A percentile compares a stretch with the other conserved stretches of the same genome.
Evolutionary conservation across 2,888 invertebrate species (phyloP).

Genomic region (Dasypogon diadema): DNA sequence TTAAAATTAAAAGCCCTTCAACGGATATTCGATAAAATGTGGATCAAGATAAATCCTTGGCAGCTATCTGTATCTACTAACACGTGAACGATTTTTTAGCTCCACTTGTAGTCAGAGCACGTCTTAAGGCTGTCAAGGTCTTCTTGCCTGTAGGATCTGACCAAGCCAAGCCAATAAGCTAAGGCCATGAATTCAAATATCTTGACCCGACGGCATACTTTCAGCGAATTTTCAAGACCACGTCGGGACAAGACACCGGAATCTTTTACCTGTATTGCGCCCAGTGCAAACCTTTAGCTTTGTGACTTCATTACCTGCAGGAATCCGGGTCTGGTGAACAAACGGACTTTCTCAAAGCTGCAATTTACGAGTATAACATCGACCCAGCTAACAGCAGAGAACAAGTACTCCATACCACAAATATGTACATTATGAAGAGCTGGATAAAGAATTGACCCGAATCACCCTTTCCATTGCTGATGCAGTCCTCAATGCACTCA

Average conservation of each 20-base stretch:
- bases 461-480: conserved; percentile 43
- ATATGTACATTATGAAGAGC: conserved; percentile 30
- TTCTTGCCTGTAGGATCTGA: conserved; percentile 6
- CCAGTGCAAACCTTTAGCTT: background rate
- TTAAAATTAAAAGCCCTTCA: conserved; percentile 38
- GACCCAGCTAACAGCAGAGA: background rate
- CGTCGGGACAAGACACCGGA: background rate
- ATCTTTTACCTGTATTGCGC: background rate
- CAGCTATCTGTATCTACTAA: too few relatives aligned
- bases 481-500: conserved; percentile 43
- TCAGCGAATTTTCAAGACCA: conserved; percentile 38
- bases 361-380: background rate
- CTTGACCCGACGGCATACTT: conserved; percentile 42
- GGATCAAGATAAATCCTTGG: conserved; percentile 4
- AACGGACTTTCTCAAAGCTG: background rate
- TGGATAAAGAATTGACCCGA: conserved; percentile 53
- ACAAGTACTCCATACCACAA: background rate
- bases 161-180: background rate
- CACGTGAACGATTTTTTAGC: background rate
- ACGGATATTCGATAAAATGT: conserved; percentile 27
- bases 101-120: conserved; percentile 29
- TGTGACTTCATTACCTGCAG: conserved; percentile 1
- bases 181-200: conserved; percentile 32
- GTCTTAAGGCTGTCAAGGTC: conserved; percentile 15
- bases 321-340: background rate